phyloP scores from a whole-genome alignment of 2,797 vertebrate genomes.

The Hephaestus fuliginosus region DNA sequence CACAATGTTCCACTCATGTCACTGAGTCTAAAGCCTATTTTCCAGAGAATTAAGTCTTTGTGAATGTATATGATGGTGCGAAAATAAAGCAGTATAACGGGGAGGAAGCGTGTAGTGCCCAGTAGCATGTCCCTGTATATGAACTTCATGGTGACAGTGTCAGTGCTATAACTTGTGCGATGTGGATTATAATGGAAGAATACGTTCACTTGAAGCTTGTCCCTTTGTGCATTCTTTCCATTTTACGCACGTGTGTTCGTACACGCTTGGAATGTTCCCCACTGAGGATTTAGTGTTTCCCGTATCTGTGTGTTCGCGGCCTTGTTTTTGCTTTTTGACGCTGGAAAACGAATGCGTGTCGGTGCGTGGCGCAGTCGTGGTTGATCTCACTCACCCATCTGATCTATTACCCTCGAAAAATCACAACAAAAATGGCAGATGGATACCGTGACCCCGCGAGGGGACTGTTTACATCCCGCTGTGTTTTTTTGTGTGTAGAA shows the following conservation, averaged over 20 bases:
- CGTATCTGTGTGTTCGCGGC: conserved; percentile 38
- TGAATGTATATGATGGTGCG: conserved; percentile 23
- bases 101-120: background rate
- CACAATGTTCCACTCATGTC: conserved; percentile 52
- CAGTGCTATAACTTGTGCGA: conserved; percentile 8
- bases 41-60: conserved; percentile 32
- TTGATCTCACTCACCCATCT: conserved; percentile 18
- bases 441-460: conserved; percentile 8
- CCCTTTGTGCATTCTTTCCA: conserved; percentile 69
- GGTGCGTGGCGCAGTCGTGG: background rate
- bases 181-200: background rate
- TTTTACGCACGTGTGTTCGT: conserved; percentile 73
- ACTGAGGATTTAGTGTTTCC: conserved; percentile 44
- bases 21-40: conserved; percentile 46
- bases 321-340: background rate
- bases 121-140: conserved; percentile 25
- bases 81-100: conserved; percentile 10
- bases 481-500: conserved; percentile 36
- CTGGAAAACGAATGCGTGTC: conserved; percentile 26
- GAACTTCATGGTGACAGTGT: background rate
- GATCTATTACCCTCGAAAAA: conserved; percentile 2
- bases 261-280: conserved; percentile 75
- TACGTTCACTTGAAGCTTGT: conserved; percentile 5
- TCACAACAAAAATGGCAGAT: background rate
- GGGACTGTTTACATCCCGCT: conserved; percentile 28